Percentiles rank a stretch among this genome's conserved stretches.
Evolutionary conservation across 1,140 invertebrate genomes (phyloP).

Genomic region (Drosophila pachea): DNA sequence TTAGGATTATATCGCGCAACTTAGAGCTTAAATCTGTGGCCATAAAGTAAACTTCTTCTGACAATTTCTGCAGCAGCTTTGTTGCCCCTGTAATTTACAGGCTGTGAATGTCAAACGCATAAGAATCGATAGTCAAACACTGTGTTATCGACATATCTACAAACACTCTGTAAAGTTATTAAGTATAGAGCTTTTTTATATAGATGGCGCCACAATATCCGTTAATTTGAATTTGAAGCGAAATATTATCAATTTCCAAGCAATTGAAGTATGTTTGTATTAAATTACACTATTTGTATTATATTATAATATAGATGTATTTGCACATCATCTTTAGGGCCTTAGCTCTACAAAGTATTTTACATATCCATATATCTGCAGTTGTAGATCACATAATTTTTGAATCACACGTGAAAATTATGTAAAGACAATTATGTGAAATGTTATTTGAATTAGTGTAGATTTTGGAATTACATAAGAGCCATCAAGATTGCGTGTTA

Average conservation of each 20-base stretch:
- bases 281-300: no score
- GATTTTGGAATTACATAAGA: slow-evolving; percentile 76
- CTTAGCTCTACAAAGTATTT: no score
- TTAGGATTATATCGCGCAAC: slow-evolving; percentile 64
- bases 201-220: slow-evolving; percentile 5
- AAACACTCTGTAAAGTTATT: neutral
- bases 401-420: slow-evolving; percentile 30
- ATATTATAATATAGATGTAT: no score
- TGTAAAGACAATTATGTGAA: slow-evolving; percentile 67
- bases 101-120: neutral
- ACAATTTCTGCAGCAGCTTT: slow-evolving; percentile 1
- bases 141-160: neutral
- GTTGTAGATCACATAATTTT: slow-evolving; percentile 1
- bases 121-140: slow-evolving; percentile 1
- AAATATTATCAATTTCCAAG: neutral
- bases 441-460: slow-evolving; percentile 72
- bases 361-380: no score
- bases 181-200: no score
- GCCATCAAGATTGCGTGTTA: slow-evolving; percentile 70
- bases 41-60: slow-evolving; percentile 15
- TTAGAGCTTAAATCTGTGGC: slow-evolving; percentile 6
- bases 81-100: no score
- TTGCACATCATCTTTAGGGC: no score
- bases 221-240: slow-evolving; percentile 1
- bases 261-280: neutral